Base-by-base conservation (phyloP, 2,888 invertebrate genomes). In the Leucophenga maculata region DNA sequence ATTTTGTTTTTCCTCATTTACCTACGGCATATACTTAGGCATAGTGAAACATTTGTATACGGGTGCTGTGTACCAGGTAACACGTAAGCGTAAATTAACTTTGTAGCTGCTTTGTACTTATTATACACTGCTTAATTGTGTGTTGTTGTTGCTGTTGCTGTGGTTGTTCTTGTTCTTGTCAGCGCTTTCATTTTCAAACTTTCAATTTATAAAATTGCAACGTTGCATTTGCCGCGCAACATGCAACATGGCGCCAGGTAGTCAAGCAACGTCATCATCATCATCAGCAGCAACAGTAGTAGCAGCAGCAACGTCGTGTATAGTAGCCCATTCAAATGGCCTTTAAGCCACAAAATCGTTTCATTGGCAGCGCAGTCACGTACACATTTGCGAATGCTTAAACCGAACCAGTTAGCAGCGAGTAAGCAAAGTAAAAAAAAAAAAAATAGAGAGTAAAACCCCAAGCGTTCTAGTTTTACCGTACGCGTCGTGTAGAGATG, bases 281-380 rank as follows among this genome's bases (percentile, higher is more conserved):
- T 55, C 66, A 66, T 31, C 67, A 54, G 50, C 65, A 65, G 20
- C 65, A 54, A 26, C 65, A 65, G 20, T 54, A 14, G n/a, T 11
- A 67, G 48, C 44, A 18, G 4, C 44, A 54, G 54, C 55, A 22
- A 13, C 39, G 16, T n/a, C 9, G n/a, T 31, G 13, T 46, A 20
- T 13, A 16, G 22, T 6, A 14, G 50, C 26, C 14, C 39, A 39
- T 39, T 57, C 26, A 55, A 67, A 44, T 67, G 46, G 55, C 57
- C 46, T 55, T 55, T 46, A 26, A 67, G 54, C 44, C 46, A 64
- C 14, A 64, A 64, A 46, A 22, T 44, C 22, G 20, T 55, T 52
- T 55, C 69, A 78, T 81, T 79, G 78, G 67, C 76, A 80, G 67
- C 72, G 70, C 68, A 76, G 73, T 76, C 84, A 80, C 80, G 84